Evolutionary conservation across 1,140 invertebrate species (phyloP).

Genomic region (Callitettix versicolor): DNA sequence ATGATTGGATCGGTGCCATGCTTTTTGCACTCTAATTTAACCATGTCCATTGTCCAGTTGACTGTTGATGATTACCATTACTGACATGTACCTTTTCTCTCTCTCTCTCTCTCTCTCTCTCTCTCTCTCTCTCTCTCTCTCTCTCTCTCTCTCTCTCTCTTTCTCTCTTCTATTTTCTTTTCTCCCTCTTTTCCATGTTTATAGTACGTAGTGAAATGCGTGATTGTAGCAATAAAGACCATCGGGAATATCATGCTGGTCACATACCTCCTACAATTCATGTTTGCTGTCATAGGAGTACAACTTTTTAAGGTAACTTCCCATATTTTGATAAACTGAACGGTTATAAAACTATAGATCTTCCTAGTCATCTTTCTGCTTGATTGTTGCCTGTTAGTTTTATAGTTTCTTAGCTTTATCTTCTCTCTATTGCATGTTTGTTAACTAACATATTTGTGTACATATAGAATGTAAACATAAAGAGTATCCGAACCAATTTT

Average conservation of each 20-base stretch:
- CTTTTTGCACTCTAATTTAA: background rate
- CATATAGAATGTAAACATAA: too few species aligned
- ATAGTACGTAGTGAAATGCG: conserved; percentile 97
- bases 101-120: conserved; percentile 20
- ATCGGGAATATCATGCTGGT: conserved; percentile 99
- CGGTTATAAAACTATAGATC: too few species aligned
- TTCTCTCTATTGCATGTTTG: too few species aligned
- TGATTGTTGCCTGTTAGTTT: too few species aligned
- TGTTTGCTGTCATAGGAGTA: conserved; percentile 99
- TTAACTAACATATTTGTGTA: too few species aligned
- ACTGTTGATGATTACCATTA: conserved; percentile 29
- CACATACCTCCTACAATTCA: conserved; percentile 97
- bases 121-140: conserved; percentile 22
- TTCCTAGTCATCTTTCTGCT: too few species aligned
- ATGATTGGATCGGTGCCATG: background rate
- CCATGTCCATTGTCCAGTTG: background rate
- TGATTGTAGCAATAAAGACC: conserved; percentile 98
- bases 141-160: conserved; percentile 22
- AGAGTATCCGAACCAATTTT: too few species aligned
- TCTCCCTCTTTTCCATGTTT: conserved; percentile 28
- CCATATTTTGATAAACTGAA: background rate
- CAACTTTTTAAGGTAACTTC: conserved; percentile 95
- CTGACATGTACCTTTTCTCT: conserved; percentile 18
- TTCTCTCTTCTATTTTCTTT: conserved; percentile 15
- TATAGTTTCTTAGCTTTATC: too few species aligned